Base-by-base conservation (phyloP, 1,140 invertebrate species). In the Chrysoperla carnea region DNA sequence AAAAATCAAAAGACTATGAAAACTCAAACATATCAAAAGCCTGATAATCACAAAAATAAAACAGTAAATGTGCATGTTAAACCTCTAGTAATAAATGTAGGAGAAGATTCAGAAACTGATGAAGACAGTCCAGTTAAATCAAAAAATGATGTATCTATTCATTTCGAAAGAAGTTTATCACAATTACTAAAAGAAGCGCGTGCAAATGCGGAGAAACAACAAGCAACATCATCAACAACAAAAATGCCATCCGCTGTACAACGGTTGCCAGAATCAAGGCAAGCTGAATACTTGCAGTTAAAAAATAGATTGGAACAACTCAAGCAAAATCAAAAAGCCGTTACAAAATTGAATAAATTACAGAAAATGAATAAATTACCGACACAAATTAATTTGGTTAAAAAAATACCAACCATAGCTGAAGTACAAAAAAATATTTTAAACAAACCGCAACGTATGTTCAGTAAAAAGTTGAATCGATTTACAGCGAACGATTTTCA, bases 71-170 rank as follows among this genome's bases (percentile, higher is more conserved):
- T 39, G 29, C 35, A 13, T 41, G 49, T 59, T 1, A 55, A 58
- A 46, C 57, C 53, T 9, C 42, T 61, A 12, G 59, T 61, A 33
- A 61, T 61, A 11, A 51, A 52, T 40, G 45, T 60, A 1, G 54
- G 53, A 40, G 39, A 47, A 28, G 52, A 53, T 38, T 55, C 55
- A 14, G 54, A 57, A 27, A 52, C 53, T 23, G 56, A 60, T 37
- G 41, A 45, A 29, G 52, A 54, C 28, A 7, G 11, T 9, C 8
- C 39, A 23, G 39, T 27, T 28, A 42, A 36, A 13, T 29, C 40
- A 29, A 23, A 45, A 27, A 46, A 43, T 36, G 29, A 8, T 33
- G 29, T 36, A 8, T 40, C 29, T 29, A 40, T 38, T 36, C 28
- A 39, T 12, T 41, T 41, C 14, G 29, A 41, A 29, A 33, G 29